Evolutionary conservation across 2,797 vertebrate species (phyloP), one percentile per base, ranked within the genome.

Genomic region (Melanotaenia maccullochi): DNA sequence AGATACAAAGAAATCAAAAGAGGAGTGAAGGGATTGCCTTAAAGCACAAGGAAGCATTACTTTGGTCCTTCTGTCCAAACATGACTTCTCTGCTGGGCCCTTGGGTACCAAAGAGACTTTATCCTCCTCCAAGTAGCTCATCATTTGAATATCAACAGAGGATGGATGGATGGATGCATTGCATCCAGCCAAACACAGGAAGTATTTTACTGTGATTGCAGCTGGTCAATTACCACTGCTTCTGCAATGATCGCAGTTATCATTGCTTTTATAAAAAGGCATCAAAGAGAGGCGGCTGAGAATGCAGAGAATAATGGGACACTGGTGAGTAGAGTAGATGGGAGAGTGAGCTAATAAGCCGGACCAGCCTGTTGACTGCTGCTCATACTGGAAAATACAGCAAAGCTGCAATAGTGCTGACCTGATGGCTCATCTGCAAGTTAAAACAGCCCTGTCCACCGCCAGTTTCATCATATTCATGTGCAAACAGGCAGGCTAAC

Each of bases 361-460:
- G 52, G 69, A 61, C 82, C 85, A 82, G 90, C 90, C 90, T 88
- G 90, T 91, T 92, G 92, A 93, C 90, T 92, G 83, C 81, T 83
- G 83, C 89, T 89, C 84, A 90, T 86, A 85, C 85, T 89, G 90
- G 90, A 89, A 91, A 91, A 89, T 60, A 91, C 86, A 92, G 82
- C 83, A 82, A 85, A 87, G 89, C 87, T 85, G 83, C 84, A 84
- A 86, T 62, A 82, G 83, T 79, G 78, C 86, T 93, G 90, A 93
- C 90, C 90, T 84, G 88, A 82, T 82, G 84, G 90, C 91, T 94
- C 91, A 94, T 94, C 93, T 94, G 93, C 93, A 94, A 94, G 92
- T 94, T 93, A 93, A 94, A 93, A 90, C 75, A 93, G 85, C 87
- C 75, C 75, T 2, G 78, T 64, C 35, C 79, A 81, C 73, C 47